Evolutionary conservation across 2,888 invertebrate genomes (phyloP).

Genomic region (Anthoptus insignis): DNA sequence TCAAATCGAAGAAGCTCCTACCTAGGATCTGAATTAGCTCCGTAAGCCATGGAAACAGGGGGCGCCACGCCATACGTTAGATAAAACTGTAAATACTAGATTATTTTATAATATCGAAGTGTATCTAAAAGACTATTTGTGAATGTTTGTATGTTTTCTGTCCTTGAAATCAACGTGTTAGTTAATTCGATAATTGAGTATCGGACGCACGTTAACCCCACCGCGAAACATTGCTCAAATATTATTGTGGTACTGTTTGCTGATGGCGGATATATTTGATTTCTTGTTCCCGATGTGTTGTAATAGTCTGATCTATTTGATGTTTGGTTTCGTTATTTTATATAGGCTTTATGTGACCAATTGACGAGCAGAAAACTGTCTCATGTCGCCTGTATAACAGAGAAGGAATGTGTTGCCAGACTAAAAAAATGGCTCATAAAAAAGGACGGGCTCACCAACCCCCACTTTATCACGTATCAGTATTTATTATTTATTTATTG

Average conservation of each 20-base stretch:
- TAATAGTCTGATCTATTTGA: too few species aligned
- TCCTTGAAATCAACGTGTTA: slow-evolving; percentile 11
- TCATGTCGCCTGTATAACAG: too few species aligned
- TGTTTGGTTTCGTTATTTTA: too few species aligned
- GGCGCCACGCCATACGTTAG: slow-evolving; percentile 59
- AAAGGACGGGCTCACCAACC: too few species aligned
- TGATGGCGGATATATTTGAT: too few species aligned
- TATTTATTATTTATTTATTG: too few species aligned
- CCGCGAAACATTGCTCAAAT: neutral
- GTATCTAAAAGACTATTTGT: slow-evolving; percentile 27
- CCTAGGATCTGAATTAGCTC: slow-evolving; percentile 58
- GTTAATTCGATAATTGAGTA: slow-evolving; percentile 28
- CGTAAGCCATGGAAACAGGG: slow-evolving; percentile 71
- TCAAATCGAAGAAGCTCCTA: slow-evolving; percentile 75
- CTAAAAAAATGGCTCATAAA: too few species aligned
- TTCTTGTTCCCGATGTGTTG: too few species aligned
- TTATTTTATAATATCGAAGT: slow-evolving; percentile 32
- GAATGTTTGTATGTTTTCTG: slow-evolving; percentile 30
- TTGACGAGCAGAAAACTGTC: too few species aligned
- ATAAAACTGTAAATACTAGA: slow-evolving; percentile 26
- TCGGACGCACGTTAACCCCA: slow-evolving; percentile 20
- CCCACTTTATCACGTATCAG: too few species aligned
- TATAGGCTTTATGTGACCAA: too few species aligned
- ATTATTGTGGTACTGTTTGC: neutral
- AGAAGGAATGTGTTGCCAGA: too few species aligned